phyloP scores from a whole-genome alignment of 1,140 invertebrate species.

The Drosophila leontia region DNA sequence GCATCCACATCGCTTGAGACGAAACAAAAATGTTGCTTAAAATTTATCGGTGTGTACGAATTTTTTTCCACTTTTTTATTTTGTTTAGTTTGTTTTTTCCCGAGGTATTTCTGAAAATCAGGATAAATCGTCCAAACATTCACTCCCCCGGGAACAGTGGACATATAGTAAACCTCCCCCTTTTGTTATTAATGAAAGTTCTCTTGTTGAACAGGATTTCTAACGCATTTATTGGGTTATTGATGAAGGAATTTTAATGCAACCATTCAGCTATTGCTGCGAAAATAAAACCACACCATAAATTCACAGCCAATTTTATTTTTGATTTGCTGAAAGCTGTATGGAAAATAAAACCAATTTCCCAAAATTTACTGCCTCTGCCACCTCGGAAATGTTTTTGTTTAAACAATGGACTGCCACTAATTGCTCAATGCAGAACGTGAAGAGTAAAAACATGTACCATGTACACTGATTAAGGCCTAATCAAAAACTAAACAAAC shows the following conservation, averaged over 20 bases:
- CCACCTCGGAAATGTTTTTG: slow-evolving; percentile 11
- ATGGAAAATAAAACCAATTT: slow-evolving; percentile 31
- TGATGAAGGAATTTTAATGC: slow-evolving; percentile 17
- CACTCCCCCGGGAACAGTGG: background rate
- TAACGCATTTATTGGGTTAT: slow-evolving; percentile 16
- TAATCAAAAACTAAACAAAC: background rate
- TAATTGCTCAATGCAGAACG: slow-evolving; percentile 20
- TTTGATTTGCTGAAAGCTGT: slow-evolving; percentile 7
- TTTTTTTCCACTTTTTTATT: slow-evolving; percentile 12
- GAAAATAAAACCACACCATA: slow-evolving; percentile 1
- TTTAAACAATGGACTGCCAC: slow-evolving; percentile 16
- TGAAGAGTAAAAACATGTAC: background rate
- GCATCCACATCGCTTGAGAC: background rate
- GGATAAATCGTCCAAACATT: slow-evolving; percentile 2
- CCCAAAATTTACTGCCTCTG: slow-evolving; percentile 1
- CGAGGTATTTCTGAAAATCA: slow-evolving; percentile 4
- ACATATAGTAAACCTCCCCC: slow-evolving; percentile 5
- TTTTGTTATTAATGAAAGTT: slow-evolving; percentile 15
- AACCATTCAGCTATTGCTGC: background rate
- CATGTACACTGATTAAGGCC: background rate
- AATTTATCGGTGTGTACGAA: slow-evolving; percentile 3
- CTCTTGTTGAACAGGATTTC: slow-evolving; percentile 7
- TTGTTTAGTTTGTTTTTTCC: slow-evolving; percentile 27
- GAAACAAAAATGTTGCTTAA: slow-evolving; percentile 8
- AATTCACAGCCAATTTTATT: slow-evolving; percentile 5